Evolutionary conservation across 2,888 invertebrate species (phyloP).

Genomic region (Rhodophaea formosa): DNA sequence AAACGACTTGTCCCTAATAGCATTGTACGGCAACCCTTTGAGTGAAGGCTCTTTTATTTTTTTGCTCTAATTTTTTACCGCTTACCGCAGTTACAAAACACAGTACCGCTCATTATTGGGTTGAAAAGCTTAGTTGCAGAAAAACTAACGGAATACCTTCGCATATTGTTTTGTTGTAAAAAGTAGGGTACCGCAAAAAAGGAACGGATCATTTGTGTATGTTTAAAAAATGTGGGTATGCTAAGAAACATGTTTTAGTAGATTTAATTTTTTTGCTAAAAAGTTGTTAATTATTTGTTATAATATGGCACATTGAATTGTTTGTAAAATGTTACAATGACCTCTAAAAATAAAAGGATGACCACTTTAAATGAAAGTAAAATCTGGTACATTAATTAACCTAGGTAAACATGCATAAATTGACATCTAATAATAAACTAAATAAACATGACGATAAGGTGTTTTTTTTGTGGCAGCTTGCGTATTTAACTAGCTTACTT

Average conservation of each 20-base stretch:
- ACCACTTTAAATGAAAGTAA: too few relatives aligned
- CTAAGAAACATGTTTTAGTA: neutral
- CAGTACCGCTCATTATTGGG: slow-evolving; percentile 51
- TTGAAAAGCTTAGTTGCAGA: slow-evolving; percentile 21
- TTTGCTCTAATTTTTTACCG: slow-evolving; percentile 71
- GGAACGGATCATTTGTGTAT: neutral
- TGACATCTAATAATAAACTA: too few relatives aligned
- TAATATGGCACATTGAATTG: too few relatives aligned
- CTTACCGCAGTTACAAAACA: slow-evolving; percentile 71
- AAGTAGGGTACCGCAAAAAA: slow-evolving; percentile 11
- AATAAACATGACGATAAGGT: too few relatives aligned
- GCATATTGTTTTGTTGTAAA: slow-evolving; percentile 19
- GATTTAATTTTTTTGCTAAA: neutral
- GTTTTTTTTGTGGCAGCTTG: too few relatives aligned
- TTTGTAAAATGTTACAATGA: too few relatives aligned
- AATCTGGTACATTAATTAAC: too few relatives aligned
- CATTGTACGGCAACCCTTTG: slow-evolving; percentile 64
- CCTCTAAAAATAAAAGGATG: too few relatives aligned
- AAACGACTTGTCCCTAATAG: slow-evolving; percentile 55
- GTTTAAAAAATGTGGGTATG: neutral
- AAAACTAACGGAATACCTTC: slow-evolving; percentile 7
- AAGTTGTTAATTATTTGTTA: neutral
- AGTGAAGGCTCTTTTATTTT: slow-evolving; percentile 55
- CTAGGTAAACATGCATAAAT: too few relatives aligned
- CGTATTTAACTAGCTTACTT: too few relatives aligned